Percentiles rank a stretch among this genome's conserved stretches.
Evolutionary conservation across 2,888 invertebrate genomes (phyloP).

Genomic region (Branchellion lobata): DNA sequence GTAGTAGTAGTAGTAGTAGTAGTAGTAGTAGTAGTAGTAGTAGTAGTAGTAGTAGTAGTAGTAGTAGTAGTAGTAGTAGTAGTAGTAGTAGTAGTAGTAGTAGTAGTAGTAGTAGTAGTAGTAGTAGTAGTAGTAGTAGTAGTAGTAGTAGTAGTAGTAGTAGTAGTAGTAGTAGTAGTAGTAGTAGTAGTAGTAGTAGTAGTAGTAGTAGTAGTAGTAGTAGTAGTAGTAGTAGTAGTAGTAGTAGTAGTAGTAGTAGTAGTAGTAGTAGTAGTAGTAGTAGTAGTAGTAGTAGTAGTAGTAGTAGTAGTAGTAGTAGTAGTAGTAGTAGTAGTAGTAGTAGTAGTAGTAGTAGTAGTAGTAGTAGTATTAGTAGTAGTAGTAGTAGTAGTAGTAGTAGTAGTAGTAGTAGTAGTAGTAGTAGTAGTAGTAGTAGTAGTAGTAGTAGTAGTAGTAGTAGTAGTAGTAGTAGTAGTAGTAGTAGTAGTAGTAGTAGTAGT

Average conservation of each 20-base stretch:
- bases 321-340: slow-evolving; percentile 14
- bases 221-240: slow-evolving; percentile 14
- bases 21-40: slow-evolving; percentile 11
- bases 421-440: background rate
- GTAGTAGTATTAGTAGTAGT: too few species aligned
- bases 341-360: slow-evolving; percentile 14
- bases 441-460: slow-evolving; percentile 14
- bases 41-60: slow-evolving; percentile 14
- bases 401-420: background rate
- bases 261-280: slow-evolving; percentile 14
- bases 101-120: slow-evolving; percentile 11
- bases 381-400: background rate
- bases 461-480: slow-evolving; percentile 14
- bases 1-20: slow-evolving; percentile 20
- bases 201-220: slow-evolving; percentile 11
- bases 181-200: slow-evolving; percentile 11
- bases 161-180: slow-evolving; percentile 14
- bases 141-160: slow-evolving; percentile 11
- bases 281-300: slow-evolving; percentile 14
- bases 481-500: slow-evolving; percentile 14
- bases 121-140: slow-evolving; percentile 11
- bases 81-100: slow-evolving; percentile 14
- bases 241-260: slow-evolving; percentile 11
- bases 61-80: slow-evolving; percentile 11
- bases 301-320: slow-evolving; percentile 14